Percentiles rank a stretch among this genome's conserved stretches.
Evolutionary conservation across 2,113 vertebrate species (phyloP).

Genomic region (Platysteira castanea): DNA sequence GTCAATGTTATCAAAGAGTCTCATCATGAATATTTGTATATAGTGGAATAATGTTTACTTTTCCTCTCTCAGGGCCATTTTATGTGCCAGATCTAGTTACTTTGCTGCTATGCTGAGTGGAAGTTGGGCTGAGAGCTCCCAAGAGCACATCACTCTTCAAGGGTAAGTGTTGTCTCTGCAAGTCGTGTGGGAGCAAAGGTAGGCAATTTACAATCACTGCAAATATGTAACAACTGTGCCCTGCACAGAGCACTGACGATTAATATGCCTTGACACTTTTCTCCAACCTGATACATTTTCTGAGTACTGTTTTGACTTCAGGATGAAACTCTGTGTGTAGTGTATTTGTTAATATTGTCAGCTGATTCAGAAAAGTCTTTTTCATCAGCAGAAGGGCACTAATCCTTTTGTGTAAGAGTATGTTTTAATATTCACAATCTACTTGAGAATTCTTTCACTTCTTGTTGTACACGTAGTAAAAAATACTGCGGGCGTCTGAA

Average conservation of each 20-base stretch:
- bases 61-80: slow-evolving; percentile 81
- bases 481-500: background rate
- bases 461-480: background rate
- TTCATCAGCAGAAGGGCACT: background rate
- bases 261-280: slow-evolving; percentile 36
- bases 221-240: slow-evolving; percentile 16
- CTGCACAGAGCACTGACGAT: background rate
- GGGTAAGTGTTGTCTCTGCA: slow-evolving; percentile 79
- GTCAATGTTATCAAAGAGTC: slow-evolving; percentile 7
- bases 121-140: slow-evolving; percentile 92
- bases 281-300: slow-evolving; percentile 8
- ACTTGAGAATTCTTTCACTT: background rate
- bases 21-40: slow-evolving; percentile 49
- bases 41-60: slow-evolving; percentile 44
- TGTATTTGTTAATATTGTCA: background rate
- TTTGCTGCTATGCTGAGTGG: slow-evolving; percentile 93
- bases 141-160: slow-evolving; percentile 86
- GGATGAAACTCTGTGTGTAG: background rate
- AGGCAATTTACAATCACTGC: slow-evolving; percentile 20
- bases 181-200: slow-evolving; percentile 26
- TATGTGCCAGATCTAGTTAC: slow-evolving; percentile 91
- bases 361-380: background rate
- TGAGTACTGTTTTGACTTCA: slow-evolving; percentile 32
- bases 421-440: background rate
- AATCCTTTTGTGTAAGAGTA: background rate